Percentiles rank a stretch among this genome's conserved stretches.
Evolutionary conservation across 2,797 vertebrate species (phyloP).

Genomic region (Pseudochromis fuscus): DNA sequence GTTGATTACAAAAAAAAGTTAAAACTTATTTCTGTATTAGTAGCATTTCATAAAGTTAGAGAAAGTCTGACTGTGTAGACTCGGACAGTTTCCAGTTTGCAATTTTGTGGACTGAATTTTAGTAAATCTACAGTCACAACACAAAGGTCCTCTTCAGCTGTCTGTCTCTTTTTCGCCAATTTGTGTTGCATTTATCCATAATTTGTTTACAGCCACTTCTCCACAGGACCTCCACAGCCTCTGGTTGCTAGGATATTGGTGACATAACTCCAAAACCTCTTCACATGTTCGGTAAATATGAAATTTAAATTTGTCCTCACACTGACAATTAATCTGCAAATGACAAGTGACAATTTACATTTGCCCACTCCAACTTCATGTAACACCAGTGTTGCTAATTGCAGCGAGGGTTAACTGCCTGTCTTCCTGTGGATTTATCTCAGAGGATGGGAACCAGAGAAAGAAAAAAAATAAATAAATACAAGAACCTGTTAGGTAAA

Average conservation of each 20-base stretch:
- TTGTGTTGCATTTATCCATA: constrained; percentile 6
- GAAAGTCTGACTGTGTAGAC: background rate
- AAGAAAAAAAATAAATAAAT: background rate
- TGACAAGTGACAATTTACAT: constrained; percentile 55
- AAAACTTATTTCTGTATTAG: background rate
- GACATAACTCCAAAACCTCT: constrained; percentile 41
- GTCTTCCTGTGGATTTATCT: constrained; percentile 36
- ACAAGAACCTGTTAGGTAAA: constrained; percentile 54
- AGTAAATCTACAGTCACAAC: background rate
- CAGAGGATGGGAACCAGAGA: constrained; percentile 3
- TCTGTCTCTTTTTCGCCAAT: background rate
- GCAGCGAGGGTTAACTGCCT: constrained; percentile 57
- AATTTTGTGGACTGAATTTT: background rate
- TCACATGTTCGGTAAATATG: constrained; percentile 23
- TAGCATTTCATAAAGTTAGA: background rate
- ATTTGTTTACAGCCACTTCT: background rate
- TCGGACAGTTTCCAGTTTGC: no score
- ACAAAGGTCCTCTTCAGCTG: background rate
- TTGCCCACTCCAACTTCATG: constrained; percentile 38
- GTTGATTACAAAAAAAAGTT: no score
- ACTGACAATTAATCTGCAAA: constrained; percentile 52
- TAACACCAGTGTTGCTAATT: constrained; percentile 29
- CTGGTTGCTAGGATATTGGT: constrained; percentile 51
- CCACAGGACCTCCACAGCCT: constrained; percentile 16
- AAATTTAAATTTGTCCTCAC: constrained; percentile 32